phyloP scores from a whole-genome alignment of 2,113 vertebrate genomes.

The Pangasianodon hypophthalmus region DNA sequence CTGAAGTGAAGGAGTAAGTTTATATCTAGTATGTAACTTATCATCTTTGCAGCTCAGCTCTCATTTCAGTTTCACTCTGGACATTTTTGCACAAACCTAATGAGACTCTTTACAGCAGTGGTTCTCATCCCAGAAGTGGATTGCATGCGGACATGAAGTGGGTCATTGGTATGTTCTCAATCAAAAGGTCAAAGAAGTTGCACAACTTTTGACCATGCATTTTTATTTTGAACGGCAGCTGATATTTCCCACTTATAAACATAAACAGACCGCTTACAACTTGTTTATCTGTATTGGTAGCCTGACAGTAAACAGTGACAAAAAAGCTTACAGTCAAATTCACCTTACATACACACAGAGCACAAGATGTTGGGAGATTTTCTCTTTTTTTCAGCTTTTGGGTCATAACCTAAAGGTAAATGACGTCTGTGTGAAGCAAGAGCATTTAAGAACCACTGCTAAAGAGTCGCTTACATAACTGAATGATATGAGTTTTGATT shows the following conservation, averaged over 20 bases:
- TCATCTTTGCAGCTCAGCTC: neutral
- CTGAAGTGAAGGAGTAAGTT: neutral
- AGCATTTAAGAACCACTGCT: neutral
- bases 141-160: neutral
- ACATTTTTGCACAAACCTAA: neutral
- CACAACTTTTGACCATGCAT: neutral
- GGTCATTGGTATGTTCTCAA: neutral
- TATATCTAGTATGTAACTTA: neutral
- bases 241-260: neutral
- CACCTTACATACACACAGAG: neutral
- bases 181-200: neutral
- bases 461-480: neutral
- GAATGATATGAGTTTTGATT: neutral
- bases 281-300: neutral
- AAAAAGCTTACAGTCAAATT: neutral
- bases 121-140: neutral
- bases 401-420: neutral
- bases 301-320: neutral
- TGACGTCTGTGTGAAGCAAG: neutral
- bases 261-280: neutral
- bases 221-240: slow-evolving; percentile 1
- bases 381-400: neutral
- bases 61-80: neutral
- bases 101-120: neutral
- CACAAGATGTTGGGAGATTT: neutral